phyloP scores from a whole-genome alignment of 1,140 invertebrate genomes.

The Cecropterus lyciades region DNA sequence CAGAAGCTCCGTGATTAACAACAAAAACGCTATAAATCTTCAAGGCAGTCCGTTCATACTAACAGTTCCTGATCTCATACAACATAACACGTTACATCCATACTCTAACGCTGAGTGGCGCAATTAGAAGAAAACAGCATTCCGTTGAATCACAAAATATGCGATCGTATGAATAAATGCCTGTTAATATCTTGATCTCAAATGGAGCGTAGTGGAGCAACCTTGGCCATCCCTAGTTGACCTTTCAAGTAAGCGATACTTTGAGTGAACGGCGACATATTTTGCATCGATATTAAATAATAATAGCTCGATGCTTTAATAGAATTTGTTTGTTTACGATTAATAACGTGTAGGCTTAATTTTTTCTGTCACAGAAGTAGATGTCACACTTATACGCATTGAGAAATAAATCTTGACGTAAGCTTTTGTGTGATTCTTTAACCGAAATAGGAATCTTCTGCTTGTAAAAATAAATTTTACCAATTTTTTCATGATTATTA shows the following conservation, averaged over 20 bases:
- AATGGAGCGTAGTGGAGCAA: conserved; percentile 46
- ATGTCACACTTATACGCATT: too few species aligned
- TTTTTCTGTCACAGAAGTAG: too few species aligned
- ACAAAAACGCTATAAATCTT: neutral
- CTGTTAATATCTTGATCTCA: conserved; percentile 39
- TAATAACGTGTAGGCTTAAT: too few species aligned
- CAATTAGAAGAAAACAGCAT: conserved; percentile 34
- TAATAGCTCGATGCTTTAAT: neutral
- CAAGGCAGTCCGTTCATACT: neutral
- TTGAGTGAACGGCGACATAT: conserved; percentile 47
- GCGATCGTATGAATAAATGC: conserved; percentile 24
- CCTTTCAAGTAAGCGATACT: conserved; percentile 49
- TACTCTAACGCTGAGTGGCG: conserved; percentile 8
- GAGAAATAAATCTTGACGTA: too few species aligned
- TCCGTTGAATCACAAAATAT: conserved; percentile 28
- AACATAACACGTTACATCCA: conserved; percentile 21
- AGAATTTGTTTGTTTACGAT: neutral
- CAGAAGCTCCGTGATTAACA: too few species aligned
- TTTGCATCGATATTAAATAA: conserved; percentile 32
- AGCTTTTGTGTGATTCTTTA: too few species aligned
- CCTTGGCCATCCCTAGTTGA: conserved; percentile 58
- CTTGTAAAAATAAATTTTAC: too few species aligned
- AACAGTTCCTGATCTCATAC: conserved; percentile 9
- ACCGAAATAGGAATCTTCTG: too few species aligned
- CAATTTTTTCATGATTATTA: too few species aligned